A percentile compares a stretch with the other conserved stretches of the same genome.
Conservation (phyloP, 2,113 vertebrate species). For the Archocentrus centrarchus region DNA sequence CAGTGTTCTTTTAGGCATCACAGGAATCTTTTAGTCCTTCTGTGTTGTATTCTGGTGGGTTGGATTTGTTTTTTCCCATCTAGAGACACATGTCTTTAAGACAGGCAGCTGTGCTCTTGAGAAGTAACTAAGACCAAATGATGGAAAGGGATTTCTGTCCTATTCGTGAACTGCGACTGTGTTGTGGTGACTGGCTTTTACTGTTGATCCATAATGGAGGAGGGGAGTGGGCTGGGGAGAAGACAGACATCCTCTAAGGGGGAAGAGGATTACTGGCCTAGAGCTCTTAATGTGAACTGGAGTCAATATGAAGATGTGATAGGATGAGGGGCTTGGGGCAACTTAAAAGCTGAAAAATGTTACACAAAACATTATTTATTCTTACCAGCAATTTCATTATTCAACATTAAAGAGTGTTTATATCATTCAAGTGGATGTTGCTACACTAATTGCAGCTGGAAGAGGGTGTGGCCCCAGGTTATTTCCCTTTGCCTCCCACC, state of each 20-base stretch:
- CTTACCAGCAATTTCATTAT: neutral
- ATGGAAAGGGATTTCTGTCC: neutral
- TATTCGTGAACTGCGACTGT: slow-evolving; percentile 15
- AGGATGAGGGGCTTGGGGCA: neutral
- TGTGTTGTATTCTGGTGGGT: neutral
- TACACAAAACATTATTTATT: neutral
- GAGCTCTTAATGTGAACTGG: neutral
- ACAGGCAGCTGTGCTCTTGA: neutral
- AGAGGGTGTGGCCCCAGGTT: neutral
- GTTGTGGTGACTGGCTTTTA: slow-evolving; percentile 8
- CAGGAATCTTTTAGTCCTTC: neutral
- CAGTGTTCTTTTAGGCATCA: neutral
- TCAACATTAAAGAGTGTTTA: neutral
- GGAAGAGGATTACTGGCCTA: slow-evolving; percentile 4
- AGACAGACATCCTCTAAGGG: neutral
- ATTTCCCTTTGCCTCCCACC: neutral
- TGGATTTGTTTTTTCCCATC: neutral
- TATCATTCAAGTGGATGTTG: neutral
- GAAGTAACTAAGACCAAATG: slow-evolving; percentile 15
- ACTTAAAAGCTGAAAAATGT: neutral
- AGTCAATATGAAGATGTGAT: neutral
- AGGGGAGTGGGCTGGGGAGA: neutral
- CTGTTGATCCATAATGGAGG: slow-evolving; percentile 24
- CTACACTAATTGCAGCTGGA: neutral
- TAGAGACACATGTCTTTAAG: neutral